Evolutionary conservation across 2,888 invertebrate genomes (phyloP).

Genomic region (Dascillus cervinus): DNA sequence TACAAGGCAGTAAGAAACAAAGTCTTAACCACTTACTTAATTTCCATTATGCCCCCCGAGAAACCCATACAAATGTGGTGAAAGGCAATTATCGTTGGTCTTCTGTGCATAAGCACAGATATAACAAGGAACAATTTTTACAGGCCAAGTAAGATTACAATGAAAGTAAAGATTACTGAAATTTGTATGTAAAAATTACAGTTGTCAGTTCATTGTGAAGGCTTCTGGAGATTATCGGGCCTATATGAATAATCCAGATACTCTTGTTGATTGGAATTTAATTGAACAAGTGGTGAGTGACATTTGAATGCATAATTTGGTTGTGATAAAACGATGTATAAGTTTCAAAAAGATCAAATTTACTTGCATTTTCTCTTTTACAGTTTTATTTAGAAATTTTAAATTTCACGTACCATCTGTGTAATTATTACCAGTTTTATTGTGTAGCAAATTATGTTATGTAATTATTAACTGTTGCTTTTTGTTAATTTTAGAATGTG

Average conservation of each 20-base stretch:
- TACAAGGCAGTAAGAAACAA: slow-evolving; percentile 82
- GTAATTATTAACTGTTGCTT: too few species aligned
- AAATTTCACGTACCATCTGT: too few species aligned
- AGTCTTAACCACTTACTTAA: slow-evolving; percentile 91
- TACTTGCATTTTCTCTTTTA: too few species aligned
- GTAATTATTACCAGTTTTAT: too few species aligned
- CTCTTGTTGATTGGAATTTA: slow-evolving; percentile 82
- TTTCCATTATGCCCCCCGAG: slow-evolving; percentile 74
- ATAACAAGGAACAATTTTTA: slow-evolving; percentile 89
- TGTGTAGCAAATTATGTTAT: too few species aligned
- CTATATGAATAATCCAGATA: slow-evolving; percentile 77
- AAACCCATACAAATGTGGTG: slow-evolving; percentile 28
- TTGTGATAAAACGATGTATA: too few species aligned
- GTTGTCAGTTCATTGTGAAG: slow-evolving; percentile 93
- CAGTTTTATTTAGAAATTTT: too few species aligned
- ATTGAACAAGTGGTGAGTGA: slow-evolving; percentile 86
- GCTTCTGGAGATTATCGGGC: slow-evolving; percentile 70
- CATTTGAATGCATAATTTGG: too few species aligned
- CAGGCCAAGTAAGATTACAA: slow-evolving; percentile 70
- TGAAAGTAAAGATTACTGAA: too few species aligned
- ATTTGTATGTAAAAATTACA: too few species aligned
- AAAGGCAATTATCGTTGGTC: slow-evolving; percentile 37
- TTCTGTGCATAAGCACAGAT: slow-evolving; percentile 56
- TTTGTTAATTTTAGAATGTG: slow-evolving; percentile 53
- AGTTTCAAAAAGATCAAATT: too few species aligned